A percentile compares a stretch with the other conserved stretches of the same genome.
Evolutionary conservation across 2,888 invertebrate species (phyloP).

Genomic region (Pseudococcus longispinus): DNA sequence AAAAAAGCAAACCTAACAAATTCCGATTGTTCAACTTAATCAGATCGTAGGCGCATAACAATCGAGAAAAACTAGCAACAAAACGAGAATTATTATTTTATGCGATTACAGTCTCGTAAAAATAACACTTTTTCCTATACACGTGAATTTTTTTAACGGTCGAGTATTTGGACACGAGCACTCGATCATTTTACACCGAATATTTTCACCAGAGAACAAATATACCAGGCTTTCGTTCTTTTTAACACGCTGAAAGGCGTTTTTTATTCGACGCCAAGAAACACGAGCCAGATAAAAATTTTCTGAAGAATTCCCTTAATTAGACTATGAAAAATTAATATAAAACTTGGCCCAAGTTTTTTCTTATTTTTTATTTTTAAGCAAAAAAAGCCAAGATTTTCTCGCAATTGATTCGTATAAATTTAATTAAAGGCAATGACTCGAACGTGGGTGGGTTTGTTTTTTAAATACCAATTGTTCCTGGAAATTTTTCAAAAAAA

Average conservation of each 20-base stretch:
- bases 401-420: not conserved
- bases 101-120: constrained; percentile 11
- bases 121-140: not conserved
- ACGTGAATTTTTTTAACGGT: constrained; percentile 13
- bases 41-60: not conserved
- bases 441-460: not conserved
- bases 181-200: not conserved
- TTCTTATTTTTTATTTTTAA: not conserved
- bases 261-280: not conserved
- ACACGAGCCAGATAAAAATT: not conserved
- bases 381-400: not conserved
- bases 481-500: not conserved
- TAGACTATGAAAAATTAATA: constrained; percentile 4
- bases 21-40: not conserved
- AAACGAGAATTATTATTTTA: constrained; percentile 8
- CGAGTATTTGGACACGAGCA: not conserved
- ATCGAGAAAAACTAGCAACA: not conserved
- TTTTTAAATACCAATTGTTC: not conserved
- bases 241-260: not conserved
- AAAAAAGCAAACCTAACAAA: constrained; percentile 3
- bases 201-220: not conserved
- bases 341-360: not conserved
- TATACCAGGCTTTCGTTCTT: not conserved
- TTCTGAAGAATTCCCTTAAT: not conserved
- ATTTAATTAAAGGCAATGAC: not conserved